Percentiles rank a stretch among this genome's conserved stretches.
Evolutionary conservation across 2,888 invertebrate species (phyloP).

Genomic region (Fragum sueziense): DNA sequence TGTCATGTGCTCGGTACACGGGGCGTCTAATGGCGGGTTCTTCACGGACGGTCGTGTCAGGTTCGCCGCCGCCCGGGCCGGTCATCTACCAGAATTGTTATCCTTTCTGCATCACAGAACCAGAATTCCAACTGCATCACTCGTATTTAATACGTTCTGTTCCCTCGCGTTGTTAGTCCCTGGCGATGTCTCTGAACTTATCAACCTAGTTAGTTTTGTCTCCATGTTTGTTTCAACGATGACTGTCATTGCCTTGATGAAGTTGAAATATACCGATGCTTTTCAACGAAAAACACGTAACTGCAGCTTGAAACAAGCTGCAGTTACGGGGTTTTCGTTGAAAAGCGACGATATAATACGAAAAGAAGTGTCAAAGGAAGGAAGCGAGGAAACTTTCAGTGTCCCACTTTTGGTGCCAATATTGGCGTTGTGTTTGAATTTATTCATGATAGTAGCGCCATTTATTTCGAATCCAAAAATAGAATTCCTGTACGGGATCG

Average conservation of each 20-base stretch:
- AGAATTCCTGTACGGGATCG: conserved; percentile 54
- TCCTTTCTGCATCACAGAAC: conserved; percentile 52
- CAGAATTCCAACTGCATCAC: conserved; percentile 42
- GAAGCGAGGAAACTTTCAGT: conserved; percentile 16
- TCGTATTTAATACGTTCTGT: conserved; percentile 36
- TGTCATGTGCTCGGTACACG: conserved; percentile 56
- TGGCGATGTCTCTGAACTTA: conserved; percentile 42
- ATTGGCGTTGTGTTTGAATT: conserved; percentile 35
- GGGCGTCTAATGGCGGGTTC: conserved; percentile 47
- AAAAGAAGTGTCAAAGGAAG: neutral
- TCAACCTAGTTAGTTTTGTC: conserved; percentile 51
- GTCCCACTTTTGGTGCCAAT: conserved; percentile 44
- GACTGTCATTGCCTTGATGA: conserved; percentile 19
- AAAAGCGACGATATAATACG: no score
- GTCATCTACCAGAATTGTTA: conserved; percentile 59
- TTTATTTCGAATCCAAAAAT: conserved; percentile 51
- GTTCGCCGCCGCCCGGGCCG: conserved; percentile 55
- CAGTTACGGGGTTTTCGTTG: no score
- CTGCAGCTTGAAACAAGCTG: no score
- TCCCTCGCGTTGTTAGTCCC: conserved; percentile 46
- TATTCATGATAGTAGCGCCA: conserved; percentile 56
- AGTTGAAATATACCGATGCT: conserved; percentile 29
- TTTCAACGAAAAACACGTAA: no score
- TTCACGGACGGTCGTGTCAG: conserved; percentile 44
- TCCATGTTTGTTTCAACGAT: conserved; percentile 31